Base-by-base conservation (phyloP, 64 coral and sea anemone species). In the Hydrozoanthus tunicans region DNA sequence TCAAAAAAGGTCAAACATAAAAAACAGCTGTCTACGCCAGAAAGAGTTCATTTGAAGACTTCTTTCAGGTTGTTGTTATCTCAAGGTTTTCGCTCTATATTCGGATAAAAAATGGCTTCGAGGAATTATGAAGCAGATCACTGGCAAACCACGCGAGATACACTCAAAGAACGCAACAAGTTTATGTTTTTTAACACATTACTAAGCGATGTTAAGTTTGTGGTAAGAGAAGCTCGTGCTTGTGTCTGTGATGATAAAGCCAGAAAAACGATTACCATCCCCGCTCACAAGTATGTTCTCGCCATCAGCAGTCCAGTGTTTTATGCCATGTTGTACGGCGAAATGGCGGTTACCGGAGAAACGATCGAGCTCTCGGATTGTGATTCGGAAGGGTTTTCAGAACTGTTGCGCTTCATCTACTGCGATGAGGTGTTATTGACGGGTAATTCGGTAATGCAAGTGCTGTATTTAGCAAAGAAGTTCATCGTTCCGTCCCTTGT, bases 231-330 rank as follows among this genome's bases (percentile, higher is more conserved):
- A 20, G 67, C 66, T 57, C 67, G 54, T 17, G 24, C 4, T 10
- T 11, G 9, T 9, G 72, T 43, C 32, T 43, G 32, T 43, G 56
- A 60, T 6, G 78, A 80, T 53, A 59, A 86, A 58, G 51, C 24
- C 25, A 59, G 25, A 51, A 86, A 86, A 72, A 70, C 58, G 60
- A 56, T 74, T 4, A 58, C 66, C 83, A 86, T 86, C 53, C 83
- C 68, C 53, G 67, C 83, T 58, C 83, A 86, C 66, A 86, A 86
- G 23, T 86, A 86, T 23, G 83, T 86, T 66, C 83, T 86, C 5
- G 83, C 83, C 5, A 86, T 86, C 83, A 86, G 83, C 66, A 86
- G 83, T 59, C 83, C 83, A 32, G 83, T 86, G 32, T 86, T 86
- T 53, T 86, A 72, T 59, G 83, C 83, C 32, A 86, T 86, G 83